Percentiles rank a stretch among this genome's conserved stretches.
These are phyloP conservation scores for Callorhinus ursinus DNA, from an alignment of 2,113 vertebrate species.

Conservation along the genomic window DNA sequence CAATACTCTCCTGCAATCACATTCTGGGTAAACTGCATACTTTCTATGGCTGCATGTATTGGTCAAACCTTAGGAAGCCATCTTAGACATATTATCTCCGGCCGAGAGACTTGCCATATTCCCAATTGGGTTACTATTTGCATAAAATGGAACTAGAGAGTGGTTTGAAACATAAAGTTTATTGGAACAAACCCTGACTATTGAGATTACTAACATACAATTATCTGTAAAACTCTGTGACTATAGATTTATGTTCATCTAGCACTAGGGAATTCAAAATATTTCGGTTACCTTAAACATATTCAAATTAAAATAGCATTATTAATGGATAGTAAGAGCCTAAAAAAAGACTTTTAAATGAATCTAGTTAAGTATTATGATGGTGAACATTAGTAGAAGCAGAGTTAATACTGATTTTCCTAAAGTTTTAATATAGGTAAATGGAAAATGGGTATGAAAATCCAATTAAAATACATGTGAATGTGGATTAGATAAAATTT, in stretches of 20 bases:
- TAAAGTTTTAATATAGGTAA: background rate
- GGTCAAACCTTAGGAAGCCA: background rate
- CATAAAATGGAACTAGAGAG: background rate
- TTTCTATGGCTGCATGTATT: background rate
- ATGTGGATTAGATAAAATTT: slow-evolving; percentile 47
- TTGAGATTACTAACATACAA: background rate
- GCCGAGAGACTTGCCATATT: background rate
- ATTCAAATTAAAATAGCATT: background rate
- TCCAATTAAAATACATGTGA: slow-evolving; percentile 29
- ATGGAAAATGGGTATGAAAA: slow-evolving; percentile 16
- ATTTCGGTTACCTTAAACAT: background rate
- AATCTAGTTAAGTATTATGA: background rate
- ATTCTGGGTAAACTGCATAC: background rate
- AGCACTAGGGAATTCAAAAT: background rate
- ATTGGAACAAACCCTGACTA: background rate
- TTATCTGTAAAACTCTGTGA: background rate
- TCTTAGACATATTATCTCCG: background rate
- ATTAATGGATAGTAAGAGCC: background rate
- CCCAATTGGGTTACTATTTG: background rate
- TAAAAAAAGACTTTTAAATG: background rate
- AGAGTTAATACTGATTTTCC: background rate
- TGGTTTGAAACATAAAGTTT: background rate
- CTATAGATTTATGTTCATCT: background rate
- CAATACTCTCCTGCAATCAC: background rate
- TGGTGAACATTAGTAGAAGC: background rate